phyloP scores from a whole-genome alignment of 53 echinoderm and acorn worm genomes.

The Holothuria scabra region DNA sequence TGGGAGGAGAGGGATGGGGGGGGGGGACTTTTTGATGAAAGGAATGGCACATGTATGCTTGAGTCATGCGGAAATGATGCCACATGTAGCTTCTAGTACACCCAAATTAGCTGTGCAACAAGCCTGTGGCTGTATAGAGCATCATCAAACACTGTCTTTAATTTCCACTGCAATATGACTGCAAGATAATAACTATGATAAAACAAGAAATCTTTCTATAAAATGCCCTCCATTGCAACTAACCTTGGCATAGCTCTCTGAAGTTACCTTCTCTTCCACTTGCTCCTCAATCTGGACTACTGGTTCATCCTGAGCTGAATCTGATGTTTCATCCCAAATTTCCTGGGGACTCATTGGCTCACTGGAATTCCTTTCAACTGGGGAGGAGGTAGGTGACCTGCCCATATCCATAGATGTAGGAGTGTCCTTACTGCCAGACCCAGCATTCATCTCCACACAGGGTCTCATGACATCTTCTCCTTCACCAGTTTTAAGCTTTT shows the following conservation, averaged over 20 bases:
- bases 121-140: no score
- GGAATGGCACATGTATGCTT: no score
- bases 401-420: neutral
- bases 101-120: no score
- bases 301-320: slow-evolving; percentile 7
- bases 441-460: neutral
- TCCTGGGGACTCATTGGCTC: slow-evolving; percentile 26
- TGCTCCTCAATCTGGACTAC: neutral
- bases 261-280: slow-evolving; percentile 72
- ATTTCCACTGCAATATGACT: no score
- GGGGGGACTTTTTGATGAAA: no score
- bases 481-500: slow-evolving; percentile 18
- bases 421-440: neutral
- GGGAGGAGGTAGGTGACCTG: no score
- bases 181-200: no score
- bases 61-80: no score
- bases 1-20: no score
- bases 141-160: no score
- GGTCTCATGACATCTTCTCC: neutral
- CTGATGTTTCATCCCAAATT: slow-evolving; percentile 23
- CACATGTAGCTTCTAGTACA: no score
- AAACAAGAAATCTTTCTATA: no score
- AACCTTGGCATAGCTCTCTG: slow-evolving; percentile 77
- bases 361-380: neutral
- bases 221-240: neutral